Evolutionary conservation across 2,797 vertebrate genomes (phyloP), one percentile per base, ranked within the genome.

Genomic region (Trematomus bernacchii): DNA sequence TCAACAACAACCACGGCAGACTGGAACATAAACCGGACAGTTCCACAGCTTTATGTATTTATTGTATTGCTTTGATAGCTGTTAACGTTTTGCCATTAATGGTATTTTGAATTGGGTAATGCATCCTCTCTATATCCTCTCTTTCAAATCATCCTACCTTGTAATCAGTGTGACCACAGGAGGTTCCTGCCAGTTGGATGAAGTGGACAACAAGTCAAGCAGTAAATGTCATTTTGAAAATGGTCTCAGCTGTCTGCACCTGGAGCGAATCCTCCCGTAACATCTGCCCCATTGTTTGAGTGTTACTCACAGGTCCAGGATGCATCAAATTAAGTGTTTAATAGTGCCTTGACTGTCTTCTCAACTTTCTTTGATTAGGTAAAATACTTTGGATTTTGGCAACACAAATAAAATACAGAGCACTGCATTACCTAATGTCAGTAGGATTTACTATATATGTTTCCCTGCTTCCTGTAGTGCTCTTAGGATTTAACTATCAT

Each of bases 111-210:
- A 51, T 14, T 44, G 81, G 57, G 61, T 79, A 67, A 83, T 77
- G 58, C 60, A 48, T 63, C 54, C 21, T 62, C 16, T 42, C 30
- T 21, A 55, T 58, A 71, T 79, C 52, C 58, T 30, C 48, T 53
- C 63, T 46, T 40, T 78, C 60, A 60, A 71, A 53, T 75, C 72
- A 51, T 66, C 46, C 61, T 23, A 80, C 75, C 16, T 72, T 83
- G 72, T 77, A 77, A 85, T 81, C 58, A 83, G n/a, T 64, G 62
- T 55, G 66, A 74, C 63, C 42, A 62, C 61, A 64, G 57, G 70
- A 2, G 21, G 13, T 40, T 19, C 7, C 21, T 47, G 52, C 46
- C 71, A 73, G 58, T 12, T 77, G 67, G 23, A 51, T 23, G 12
- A 74, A 21, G 14, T 40, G 14, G 30, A 50, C 33, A 66, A 61